phyloP scores from a whole-genome alignment of 2,888 invertebrate genomes.

The Hymenopus coronatus region DNA sequence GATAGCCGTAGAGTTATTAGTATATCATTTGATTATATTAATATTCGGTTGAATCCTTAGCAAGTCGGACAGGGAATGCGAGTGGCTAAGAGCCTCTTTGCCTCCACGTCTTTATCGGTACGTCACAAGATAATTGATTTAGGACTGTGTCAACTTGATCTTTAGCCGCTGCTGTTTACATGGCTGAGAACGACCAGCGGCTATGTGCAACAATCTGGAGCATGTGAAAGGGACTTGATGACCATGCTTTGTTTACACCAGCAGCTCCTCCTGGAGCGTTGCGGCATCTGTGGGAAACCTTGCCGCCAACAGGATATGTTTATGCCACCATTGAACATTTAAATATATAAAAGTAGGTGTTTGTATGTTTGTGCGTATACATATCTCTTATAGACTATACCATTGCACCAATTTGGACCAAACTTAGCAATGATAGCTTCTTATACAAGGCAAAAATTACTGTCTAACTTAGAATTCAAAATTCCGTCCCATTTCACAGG shows the following conservation, averaged over 20 bases:
- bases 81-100: too few species aligned
- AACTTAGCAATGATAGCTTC: too few species aligned
- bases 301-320: neutral
- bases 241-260: neutral
- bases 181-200: neutral
- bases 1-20: neutral
- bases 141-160: neutral
- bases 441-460: too few species aligned
- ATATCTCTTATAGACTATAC: too few species aligned
- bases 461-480: too few species aligned
- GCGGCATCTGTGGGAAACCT: neutral
- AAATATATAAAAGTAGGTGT: too few species aligned
- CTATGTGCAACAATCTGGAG: neutral
- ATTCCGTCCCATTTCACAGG: too few species aligned
- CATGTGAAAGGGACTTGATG: neutral
- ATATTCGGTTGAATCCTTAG: neutral
- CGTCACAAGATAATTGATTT: neutral
- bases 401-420: too few species aligned
- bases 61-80: neutral
- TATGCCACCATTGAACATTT: too few species aligned
- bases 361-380: too few species aligned
- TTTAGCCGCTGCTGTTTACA: neutral
- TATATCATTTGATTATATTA: neutral
- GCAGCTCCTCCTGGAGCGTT: neutral
- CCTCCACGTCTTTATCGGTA: neutral